Evolutionary conservation across 2,113 vertebrate genomes (phyloP).

Genomic region (Amblyornis subalaris): DNA sequence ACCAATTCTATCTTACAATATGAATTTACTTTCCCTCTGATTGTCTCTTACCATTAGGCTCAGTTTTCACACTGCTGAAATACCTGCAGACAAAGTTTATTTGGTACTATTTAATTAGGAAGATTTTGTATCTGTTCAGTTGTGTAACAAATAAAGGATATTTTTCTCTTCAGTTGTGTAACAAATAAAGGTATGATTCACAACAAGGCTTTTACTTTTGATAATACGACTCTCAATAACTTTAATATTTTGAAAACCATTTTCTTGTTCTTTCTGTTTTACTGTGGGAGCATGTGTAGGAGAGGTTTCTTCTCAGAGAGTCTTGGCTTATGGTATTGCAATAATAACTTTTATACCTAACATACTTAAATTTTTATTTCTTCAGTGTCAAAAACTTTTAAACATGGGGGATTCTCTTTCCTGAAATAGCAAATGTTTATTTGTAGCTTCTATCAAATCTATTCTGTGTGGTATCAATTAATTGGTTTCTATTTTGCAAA

Average conservation of each 20-base stretch:
- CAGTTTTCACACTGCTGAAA: background rate
- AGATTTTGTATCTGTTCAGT: background rate
- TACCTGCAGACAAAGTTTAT: background rate
- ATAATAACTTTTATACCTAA: background rate
- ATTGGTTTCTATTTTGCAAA: background rate
- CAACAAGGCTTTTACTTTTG: background rate
- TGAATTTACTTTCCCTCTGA: background rate
- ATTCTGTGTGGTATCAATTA: background rate
- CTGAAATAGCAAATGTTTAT: background rate
- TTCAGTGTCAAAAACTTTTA: background rate
- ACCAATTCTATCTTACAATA: background rate
- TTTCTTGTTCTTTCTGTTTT: slow-evolving; percentile 27
- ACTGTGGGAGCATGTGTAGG: background rate
- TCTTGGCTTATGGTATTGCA: background rate
- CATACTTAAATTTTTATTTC: slow-evolving; percentile 18
- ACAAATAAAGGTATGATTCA: background rate
- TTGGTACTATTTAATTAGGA: background rate
- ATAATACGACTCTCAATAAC: background rate
- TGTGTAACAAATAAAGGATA: background rate
- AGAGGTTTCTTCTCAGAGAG: background rate
- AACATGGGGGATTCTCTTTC: background rate
- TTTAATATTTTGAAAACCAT: background rate
- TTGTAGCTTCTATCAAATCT: background rate
- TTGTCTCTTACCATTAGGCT: background rate
- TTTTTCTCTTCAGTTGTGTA: background rate